Base-by-base conservation (phyloP, 2,888 invertebrate species). In the Melinaea marsaeus region DNA sequence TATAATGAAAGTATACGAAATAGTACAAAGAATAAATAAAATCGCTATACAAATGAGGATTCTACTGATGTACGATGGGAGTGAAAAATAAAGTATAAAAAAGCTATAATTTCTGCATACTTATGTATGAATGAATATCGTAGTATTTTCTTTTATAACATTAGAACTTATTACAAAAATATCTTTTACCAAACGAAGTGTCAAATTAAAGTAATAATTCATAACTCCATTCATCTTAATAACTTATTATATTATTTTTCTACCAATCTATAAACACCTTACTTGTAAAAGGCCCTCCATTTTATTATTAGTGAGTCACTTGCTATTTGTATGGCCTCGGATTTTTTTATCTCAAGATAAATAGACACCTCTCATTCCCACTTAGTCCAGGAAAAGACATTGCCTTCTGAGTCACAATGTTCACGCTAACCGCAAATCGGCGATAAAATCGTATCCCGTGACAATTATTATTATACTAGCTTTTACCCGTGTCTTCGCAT, bases 401-500 rank as follows among this genome's bases (percentile, higher is more conserved):
- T 71, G 66, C 66, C 70, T 72, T 65, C 62, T 86, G 86, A 86
- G 73, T 86, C 86, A 86, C 77, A 76, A 72, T 66, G 63, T 66
- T 71, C 71, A 74, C 75, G 72, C 75, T 76, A 80, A 84, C 83
- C 83, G 79, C 84, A 80, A 80, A 81, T 77, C 75, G 74, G 74
- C 72, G 72, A 73, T 74, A 73, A 74, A 74, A 79, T 32, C 7
- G 5, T 51, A 51, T 51, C 51, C 51, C 51, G 6, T 51, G 11
- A 7, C 6, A 51, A 4, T 51, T 51, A 51, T 51, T 9, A 32
- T 32, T 32, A 51, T 7, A 32, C n/a, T 32, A 51, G 9, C 22
- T 22, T 22, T 22, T 22, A 22, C 22, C 22, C 22, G 22, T 22
- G 22, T 22, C 22, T 22, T 22, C 22, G 22, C 22, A 1, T 1